Evolutionary conservation across 2,113 vertebrate species (phyloP), one percentile per base, ranked within the genome.

Genomic region (Progne subis): DNA sequence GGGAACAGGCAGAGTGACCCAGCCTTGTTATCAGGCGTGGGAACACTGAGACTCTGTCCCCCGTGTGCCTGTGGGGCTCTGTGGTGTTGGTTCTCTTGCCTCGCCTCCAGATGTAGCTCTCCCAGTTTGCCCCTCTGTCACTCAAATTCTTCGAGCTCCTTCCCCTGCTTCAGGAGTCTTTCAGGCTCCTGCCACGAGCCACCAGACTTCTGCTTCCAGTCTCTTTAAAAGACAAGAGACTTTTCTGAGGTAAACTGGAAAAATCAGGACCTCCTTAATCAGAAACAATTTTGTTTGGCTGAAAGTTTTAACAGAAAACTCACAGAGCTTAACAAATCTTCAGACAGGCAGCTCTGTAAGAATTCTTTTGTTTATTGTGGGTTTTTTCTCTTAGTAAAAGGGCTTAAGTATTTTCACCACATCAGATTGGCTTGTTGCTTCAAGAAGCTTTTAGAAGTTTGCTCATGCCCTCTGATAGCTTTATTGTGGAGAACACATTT

Each of bases 11-110:
- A 37, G 50, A 28, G 14, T 10, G 32, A 29, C 11, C 15, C 80
- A 70, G n/a, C 24, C 50, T 14, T 0, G 1, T 5, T 19, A 6
- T n/a, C 70, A 14, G 34, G n/a, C 26, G 2, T 15, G 34, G 43
- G 12, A 49, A 25, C 60, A 3, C 4, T 7, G 50, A 19, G 50
- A 9, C 53, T 43, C 3, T 3, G 23, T 53, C 11, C 6, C 12
- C 53, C 41, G 16, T 29, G 49, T 4, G 46, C 6, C 23, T 14
- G 6, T 3, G 31, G 31, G 20, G 26, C 6, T 34, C 39, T 32
- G 28, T 29, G 47, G 6, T 37, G 39, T 3, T 37, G 9, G 12
- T 12, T 85, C 25, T 59, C 39, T 53, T 8, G 1, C 9, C 16
- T 55, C 8, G 78, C 17, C 32, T 18, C 7, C 14, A 55, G 8